Conservation (phyloP, 2,113 vertebrate species). For the Saimiri boliviensis region DNA sequence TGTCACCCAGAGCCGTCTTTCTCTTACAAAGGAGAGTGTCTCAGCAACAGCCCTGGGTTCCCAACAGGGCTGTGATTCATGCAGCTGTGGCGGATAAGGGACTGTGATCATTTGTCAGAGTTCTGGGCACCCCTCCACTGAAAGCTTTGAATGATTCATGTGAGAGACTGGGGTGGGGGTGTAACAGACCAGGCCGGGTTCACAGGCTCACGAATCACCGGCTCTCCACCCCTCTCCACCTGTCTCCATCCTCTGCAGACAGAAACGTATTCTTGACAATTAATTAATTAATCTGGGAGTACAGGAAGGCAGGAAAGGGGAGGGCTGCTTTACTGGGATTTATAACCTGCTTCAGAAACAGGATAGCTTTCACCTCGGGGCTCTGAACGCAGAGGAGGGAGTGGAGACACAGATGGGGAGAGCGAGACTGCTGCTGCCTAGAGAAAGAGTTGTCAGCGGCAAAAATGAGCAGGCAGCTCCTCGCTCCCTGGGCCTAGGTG, state of each 20-base stretch:
- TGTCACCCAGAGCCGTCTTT: not conserved
- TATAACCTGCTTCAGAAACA: constrained; percentile 64
- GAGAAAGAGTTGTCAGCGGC: not conserved
- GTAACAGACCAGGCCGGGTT: not conserved
- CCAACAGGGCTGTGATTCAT: not conserved
- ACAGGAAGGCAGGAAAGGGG: not conserved
- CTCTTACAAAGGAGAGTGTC: not conserved
- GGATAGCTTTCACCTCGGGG: not conserved
- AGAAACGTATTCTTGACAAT: constrained; percentile 46
- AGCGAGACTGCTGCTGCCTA: not conserved
- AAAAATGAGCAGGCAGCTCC: not conserved
- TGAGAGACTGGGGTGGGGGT: no score
- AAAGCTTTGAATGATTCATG: not conserved
- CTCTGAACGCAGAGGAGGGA: not conserved
- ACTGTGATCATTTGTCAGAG: not conserved
- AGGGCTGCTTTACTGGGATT: constrained; percentile 66
- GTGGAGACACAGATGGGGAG: not conserved
- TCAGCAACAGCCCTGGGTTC: not conserved
- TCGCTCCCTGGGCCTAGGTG: no score
- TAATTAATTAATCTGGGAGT: constrained; percentile 61
- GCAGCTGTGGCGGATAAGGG: not conserved
- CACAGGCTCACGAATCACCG: not conserved
- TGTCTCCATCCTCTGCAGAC: not conserved
- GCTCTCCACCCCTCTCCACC: no score
- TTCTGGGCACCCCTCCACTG: not conserved